A percentile compares a stretch with the other conserved stretches of the same genome.
phyloP scores from a whole-genome alignment of 2,113 vertebrate genomes.

The Xiphophorus hellerii region DNA sequence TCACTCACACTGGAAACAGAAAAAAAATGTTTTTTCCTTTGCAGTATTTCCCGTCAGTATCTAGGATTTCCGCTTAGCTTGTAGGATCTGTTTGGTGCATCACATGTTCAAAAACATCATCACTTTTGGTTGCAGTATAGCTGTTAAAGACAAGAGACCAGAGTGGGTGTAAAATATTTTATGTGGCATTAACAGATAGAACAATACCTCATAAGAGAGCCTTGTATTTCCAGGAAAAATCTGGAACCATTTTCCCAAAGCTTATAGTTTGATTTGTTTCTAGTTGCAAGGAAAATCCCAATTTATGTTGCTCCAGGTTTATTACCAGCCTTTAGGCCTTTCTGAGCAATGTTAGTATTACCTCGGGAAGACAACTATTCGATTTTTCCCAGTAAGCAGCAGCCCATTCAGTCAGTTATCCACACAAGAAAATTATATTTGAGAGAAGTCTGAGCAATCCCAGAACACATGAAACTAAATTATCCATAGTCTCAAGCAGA shows the following conservation, averaged over 20 bases:
- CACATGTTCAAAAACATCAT: slow-evolving; percentile 17
- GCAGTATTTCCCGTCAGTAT: slow-evolving; percentile 40
- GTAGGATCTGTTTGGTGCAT: slow-evolving; percentile 17
- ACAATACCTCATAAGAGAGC: not conserved
- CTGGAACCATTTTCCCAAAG: not conserved
- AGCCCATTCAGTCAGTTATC: slow-evolving; percentile 29
- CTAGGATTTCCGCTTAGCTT: slow-evolving; percentile 1
- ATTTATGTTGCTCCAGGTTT: slow-evolving; percentile 41
- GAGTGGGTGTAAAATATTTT: not conserved
- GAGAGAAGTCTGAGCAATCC: slow-evolving; percentile 16
- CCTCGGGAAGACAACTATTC: slow-evolving; percentile 35
- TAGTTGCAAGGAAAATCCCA: slow-evolving; percentile 24
- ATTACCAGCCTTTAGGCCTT: slow-evolving; percentile 39
- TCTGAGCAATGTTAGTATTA: slow-evolving; percentile 15
- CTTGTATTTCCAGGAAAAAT: slow-evolving; percentile 24
- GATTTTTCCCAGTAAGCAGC: slow-evolving; percentile 35
- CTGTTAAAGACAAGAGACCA: not conserved
- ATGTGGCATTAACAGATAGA: not conserved
- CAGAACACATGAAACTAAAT: slow-evolving; percentile 22
- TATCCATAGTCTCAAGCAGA: not conserved
- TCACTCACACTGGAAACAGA: slow-evolving; percentile 63
- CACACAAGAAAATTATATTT: slow-evolving; percentile 45
- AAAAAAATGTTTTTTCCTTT: slow-evolving; percentile 1
- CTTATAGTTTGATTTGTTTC: slow-evolving; percentile 22
- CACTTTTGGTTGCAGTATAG: slow-evolving; percentile 7